Conservation (phyloP, 2,888 invertebrate genomes). For the Temnothorax ravouxi region DNA sequence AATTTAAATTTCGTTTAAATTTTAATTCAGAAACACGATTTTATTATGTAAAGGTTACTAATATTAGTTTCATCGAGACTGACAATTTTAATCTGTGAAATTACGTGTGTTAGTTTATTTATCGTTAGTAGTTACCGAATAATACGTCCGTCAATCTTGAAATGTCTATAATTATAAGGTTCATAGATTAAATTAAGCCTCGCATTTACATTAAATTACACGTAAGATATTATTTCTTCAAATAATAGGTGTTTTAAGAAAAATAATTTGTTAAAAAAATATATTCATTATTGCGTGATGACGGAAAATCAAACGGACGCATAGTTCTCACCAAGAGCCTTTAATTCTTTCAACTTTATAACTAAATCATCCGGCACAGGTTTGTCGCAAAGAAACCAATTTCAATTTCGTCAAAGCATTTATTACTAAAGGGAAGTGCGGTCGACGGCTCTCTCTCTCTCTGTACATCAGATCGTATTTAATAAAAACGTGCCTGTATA, state of each 20-base stretch:
- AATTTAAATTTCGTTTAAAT: background rate
- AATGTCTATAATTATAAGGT: background rate
- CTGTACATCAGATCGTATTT: slow-evolving; percentile 19
- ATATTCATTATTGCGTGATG: background rate
- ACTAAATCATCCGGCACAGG: background rate
- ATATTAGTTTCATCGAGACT: background rate
- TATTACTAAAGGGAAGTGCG: background rate
- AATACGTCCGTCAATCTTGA: background rate
- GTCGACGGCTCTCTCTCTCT: background rate
- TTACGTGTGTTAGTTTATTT: background rate
- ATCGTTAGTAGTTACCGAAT: background rate
- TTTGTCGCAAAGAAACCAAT: background rate
- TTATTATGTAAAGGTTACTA: background rate
- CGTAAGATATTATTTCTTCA: background rate
- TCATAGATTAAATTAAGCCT: background rate
- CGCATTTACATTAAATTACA: background rate
- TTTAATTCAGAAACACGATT: slow-evolving; percentile 17
- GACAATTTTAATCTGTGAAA: background rate
- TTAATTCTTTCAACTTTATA: background rate
- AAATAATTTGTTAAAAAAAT: background rate
- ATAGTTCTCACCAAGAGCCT: background rate
- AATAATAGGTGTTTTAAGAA: background rate
- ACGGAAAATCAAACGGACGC: background rate
- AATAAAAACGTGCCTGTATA: slow-evolving; percentile 14
- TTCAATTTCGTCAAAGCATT: slow-evolving; percentile 10